Evolutionary conservation across 30 jellyfish, hydroid and myxozoan species (phyloP).

Genomic region (Clytia hemisphaerica): DNA sequence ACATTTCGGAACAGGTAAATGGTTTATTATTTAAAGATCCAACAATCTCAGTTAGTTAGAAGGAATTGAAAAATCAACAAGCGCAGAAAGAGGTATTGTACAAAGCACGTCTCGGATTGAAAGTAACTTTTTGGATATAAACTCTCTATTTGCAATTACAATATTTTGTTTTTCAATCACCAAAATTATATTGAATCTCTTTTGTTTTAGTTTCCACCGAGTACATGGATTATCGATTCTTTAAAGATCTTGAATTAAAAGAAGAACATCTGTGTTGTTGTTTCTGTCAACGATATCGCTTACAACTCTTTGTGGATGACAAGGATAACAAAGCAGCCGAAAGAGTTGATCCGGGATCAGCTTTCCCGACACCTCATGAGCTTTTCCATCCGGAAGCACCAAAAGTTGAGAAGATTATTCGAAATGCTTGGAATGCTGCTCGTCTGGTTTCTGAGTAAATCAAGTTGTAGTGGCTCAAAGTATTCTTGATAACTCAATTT

Average conservation of each 20-base stretch:
- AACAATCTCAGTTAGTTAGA: too few relatives aligned
- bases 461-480: too few relatives aligned
- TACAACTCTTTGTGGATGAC: conserved; percentile 88
- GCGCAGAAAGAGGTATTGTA: too few relatives aligned
- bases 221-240: conserved; percentile 97
- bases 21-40: too few relatives aligned
- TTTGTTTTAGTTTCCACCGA: conserved; percentile 77
- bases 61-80: too few relatives aligned
- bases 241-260: conserved; percentile 87
- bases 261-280: conserved; percentile 82
- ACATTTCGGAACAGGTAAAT: conserved; percentile 87
- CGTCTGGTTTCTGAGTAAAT: conserved; percentile 78
- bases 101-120: too few relatives aligned
- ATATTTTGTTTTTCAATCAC: background rate
- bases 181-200: background rate
- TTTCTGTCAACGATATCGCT: conserved; percentile 69
- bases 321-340: conserved; percentile 83
- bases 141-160: background rate
- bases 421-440: conserved; percentile 96
- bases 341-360: conserved; percentile 55
- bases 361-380: conserved; percentile 80
- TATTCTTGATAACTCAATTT: too few relatives aligned
- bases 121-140: too few relatives aligned
- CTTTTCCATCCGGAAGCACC: conserved; percentile 94
- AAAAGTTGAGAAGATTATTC: conserved; percentile 70